phyloP scores from a whole-genome alignment of 1,140 invertebrate species.

The Cydia fagiglandana region DNA sequence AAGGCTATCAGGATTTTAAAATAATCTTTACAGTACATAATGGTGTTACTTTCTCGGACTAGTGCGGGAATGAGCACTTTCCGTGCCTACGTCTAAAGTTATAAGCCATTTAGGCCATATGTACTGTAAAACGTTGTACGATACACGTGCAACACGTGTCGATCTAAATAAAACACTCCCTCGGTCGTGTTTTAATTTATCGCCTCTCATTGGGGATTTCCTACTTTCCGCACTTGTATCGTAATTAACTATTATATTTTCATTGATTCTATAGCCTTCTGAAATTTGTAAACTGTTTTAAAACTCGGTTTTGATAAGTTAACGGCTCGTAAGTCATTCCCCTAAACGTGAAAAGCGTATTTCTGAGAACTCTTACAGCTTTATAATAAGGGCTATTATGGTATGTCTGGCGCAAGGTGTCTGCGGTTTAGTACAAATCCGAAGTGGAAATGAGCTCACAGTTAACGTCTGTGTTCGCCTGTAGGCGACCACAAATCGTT shows the following conservation, averaged over 20 bases:
- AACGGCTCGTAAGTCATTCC: slow-evolving; percentile 44
- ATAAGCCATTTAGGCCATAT: too few species aligned
- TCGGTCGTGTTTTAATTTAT: too few species aligned
- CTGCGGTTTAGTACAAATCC: slow-evolving; percentile 64
- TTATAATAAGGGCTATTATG: background rate
- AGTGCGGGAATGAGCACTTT: too few species aligned
- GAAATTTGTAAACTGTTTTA: slow-evolving; percentile 21
- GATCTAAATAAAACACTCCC: too few species aligned
- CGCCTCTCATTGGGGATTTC: too few species aligned
- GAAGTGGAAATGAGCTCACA: slow-evolving; percentile 63
- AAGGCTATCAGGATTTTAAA: too few species aligned
- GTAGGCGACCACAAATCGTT: slow-evolving; percentile 59
- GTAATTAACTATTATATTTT: background rate
- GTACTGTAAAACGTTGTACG: too few species aligned
- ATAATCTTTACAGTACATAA: too few species aligned
- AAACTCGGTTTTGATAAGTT: slow-evolving; percentile 42
- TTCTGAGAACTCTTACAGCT: background rate
- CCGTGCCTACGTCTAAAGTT: too few species aligned
- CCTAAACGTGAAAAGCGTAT: background rate
- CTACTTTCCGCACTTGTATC: too few species aligned
- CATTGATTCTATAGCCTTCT: background rate
- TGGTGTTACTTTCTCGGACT: too few species aligned
- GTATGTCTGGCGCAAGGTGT: slow-evolving; percentile 46
- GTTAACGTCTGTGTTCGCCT: slow-evolving; percentile 56
- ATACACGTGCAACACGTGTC: too few species aligned